A percentile compares a stretch with the other conserved stretches of the same genome.
phyloP scores from a whole-genome alignment of 2,113 vertebrate genomes.

The Tetrax tetrax region DNA sequence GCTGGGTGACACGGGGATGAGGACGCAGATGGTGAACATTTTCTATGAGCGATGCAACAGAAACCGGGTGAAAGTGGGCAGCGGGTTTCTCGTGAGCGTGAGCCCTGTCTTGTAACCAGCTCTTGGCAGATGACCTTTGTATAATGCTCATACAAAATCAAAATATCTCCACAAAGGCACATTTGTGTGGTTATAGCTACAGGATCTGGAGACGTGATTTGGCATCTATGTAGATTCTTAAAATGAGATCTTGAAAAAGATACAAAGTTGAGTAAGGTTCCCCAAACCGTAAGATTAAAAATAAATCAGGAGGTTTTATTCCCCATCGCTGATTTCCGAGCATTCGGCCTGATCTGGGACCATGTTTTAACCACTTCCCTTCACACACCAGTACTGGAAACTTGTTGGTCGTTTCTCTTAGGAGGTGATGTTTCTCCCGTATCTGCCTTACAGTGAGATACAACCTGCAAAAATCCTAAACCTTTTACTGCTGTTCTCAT shows the following conservation, averaged over 20 bases:
- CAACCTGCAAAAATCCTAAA: neutral
- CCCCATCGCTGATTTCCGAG: neutral
- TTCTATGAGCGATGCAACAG: fast-evolving
- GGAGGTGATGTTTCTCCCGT: fast-evolving
- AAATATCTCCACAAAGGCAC: neutral
- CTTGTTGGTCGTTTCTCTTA: neutral
- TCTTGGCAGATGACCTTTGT: neutral
- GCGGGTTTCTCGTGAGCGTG: neutral
- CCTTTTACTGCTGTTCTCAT: neutral
- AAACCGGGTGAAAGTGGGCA: neutral
- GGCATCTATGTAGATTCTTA: neutral
- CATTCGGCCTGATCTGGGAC: neutral
- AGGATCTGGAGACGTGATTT: neutral
- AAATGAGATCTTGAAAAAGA: neutral
- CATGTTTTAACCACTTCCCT: neutral
- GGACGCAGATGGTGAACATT: neutral
- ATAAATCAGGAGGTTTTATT: neutral
- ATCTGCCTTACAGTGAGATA: neutral
- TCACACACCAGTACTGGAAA: fast-evolving
- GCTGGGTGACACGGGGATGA: neutral
- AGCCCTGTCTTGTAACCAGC: neutral
- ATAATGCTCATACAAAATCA: neutral
- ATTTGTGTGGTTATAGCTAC: neutral
- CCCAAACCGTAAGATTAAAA: neutral
- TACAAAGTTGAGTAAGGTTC: neutral